Evolutionary conservation across 1,140 invertebrate genomes (phyloP).

Genomic region (Drosophila tristis): DNA sequence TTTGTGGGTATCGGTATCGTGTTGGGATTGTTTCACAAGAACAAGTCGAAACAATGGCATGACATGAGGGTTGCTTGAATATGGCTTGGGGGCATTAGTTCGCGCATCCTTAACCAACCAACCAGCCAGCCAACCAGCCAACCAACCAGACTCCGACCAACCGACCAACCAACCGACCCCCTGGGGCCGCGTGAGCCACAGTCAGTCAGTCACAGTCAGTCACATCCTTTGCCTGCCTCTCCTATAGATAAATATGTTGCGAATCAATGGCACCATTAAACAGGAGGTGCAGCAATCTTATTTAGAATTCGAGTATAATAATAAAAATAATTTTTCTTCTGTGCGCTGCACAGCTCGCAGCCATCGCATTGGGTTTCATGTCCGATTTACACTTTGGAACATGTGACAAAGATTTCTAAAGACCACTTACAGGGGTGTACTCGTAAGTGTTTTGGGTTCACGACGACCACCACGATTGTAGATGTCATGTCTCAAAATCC

Average conservation of each 20-base stretch:
- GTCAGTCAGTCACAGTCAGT: conserved; percentile 20
- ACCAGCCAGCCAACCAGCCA: conserved; percentile 1
- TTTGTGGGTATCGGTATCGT: conserved; percentile 32
- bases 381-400: conserved; percentile 37
- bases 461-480: conserved; percentile 42
- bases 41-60: conserved; percentile 46
- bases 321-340: no score
- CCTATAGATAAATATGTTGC: no score
- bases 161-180: conserved; percentile 27
- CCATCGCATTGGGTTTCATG: conserved; percentile 4
- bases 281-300: no score
- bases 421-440: conserved; percentile 30
- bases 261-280: no score
- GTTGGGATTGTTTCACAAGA: conserved; percentile 36
- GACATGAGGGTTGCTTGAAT: conserved; percentile 47
- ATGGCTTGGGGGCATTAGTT: conserved; percentile 38
- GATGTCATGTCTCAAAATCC: conserved; percentile 21
- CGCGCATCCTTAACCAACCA: conserved; percentile 15
- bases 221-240: conserved; percentile 19
- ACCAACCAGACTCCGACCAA: no score
- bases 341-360: no score
- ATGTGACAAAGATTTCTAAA: conserved; percentile 37
- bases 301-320: no score
- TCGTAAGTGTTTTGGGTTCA: conserved; percentile 44
- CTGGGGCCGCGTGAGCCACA: conserved; percentile 41